Conservation (phyloP, 2,113 vertebrate genomes). For the Toxotes chatareus region DNA sequence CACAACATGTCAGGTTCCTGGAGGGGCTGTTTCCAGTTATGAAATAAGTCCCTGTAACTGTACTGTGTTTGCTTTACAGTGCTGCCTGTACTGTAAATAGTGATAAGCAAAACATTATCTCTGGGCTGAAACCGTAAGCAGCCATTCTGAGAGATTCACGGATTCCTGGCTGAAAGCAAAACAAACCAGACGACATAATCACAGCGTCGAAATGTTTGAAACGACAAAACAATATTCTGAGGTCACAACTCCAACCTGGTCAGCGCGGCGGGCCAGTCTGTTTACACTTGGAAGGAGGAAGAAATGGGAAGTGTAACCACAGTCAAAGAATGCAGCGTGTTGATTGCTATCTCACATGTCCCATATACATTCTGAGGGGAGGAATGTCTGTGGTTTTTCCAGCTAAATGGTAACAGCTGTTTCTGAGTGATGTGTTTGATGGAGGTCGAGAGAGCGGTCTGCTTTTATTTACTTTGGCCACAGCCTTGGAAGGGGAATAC, state of each 20-base stretch:
- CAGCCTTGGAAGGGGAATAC: conserved; percentile 84
- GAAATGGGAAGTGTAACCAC: conserved; percentile 84
- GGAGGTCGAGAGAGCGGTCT: conserved; percentile 84
- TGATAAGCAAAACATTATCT: conserved; percentile 41
- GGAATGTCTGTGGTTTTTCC: conserved; percentile 89
- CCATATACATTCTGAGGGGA: conserved; percentile 86
- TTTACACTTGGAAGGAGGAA: conserved; percentile 83
- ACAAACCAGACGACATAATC: conserved; percentile 63
- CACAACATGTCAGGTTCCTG: conserved; percentile 10
- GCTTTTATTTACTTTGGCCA: conserved; percentile 91
- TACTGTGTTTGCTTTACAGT: not conserved
- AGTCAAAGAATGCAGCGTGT: conserved; percentile 83
- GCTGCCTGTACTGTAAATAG: conserved; percentile 36
- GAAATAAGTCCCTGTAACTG: not conserved
- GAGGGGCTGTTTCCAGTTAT: not conserved
- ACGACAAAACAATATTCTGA: conserved; percentile 68
- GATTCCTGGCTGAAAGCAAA: conserved; percentile 51
- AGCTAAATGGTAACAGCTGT: conserved; percentile 96
- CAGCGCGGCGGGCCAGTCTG: conserved; percentile 67
- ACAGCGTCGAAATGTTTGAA: conserved; percentile 60
- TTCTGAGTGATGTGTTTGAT: conserved; percentile 90
- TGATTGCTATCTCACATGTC: conserved; percentile 87
- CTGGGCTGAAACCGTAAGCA: conserved; percentile 44
- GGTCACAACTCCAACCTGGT: conserved; percentile 74
- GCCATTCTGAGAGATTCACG: conserved; percentile 43